phyloP scores from a whole-genome alignment of 2,113 vertebrate species.

The Circaetus cinerascens region DNA sequence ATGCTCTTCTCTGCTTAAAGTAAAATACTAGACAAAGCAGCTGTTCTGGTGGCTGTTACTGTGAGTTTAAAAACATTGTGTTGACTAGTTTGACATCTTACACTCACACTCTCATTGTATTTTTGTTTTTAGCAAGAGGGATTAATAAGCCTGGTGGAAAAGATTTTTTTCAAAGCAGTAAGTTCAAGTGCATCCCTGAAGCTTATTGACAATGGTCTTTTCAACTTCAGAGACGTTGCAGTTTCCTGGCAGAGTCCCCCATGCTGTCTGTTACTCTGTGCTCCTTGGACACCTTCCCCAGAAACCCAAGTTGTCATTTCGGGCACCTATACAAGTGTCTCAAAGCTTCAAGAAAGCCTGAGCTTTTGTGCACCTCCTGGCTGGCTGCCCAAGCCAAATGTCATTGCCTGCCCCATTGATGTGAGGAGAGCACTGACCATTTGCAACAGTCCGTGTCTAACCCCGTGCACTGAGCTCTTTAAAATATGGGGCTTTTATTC shows the following conservation, averaged over 20 bases:
- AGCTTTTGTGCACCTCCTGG: neutral
- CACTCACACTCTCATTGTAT: neutral
- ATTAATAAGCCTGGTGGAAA: neutral
- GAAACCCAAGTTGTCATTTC: neutral
- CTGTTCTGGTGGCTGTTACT: neutral
- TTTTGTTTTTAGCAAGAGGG: neutral
- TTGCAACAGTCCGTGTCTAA: neutral
- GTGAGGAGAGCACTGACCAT: neutral
- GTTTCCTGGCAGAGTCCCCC: neutral
- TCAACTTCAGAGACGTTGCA: neutral
- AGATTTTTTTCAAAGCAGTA: neutral
- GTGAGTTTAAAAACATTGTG: neutral
- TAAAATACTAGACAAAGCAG: constrained; percentile 1
- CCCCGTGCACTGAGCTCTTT: neutral
- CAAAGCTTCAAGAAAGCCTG: neutral
- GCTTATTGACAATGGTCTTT: neutral
- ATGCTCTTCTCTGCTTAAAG: neutral
- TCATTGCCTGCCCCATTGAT: neutral
- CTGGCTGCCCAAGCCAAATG: neutral
- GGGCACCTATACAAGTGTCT: neutral
- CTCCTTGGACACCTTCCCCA: neutral
- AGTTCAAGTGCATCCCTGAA: neutral
- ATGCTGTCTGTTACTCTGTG: neutral
- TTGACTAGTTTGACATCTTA: neutral
- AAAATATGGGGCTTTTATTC: neutral